Base-by-base conservation (phyloP, 2,113 vertebrate species). In the Thalassarche chlororhynchos region DNA sequence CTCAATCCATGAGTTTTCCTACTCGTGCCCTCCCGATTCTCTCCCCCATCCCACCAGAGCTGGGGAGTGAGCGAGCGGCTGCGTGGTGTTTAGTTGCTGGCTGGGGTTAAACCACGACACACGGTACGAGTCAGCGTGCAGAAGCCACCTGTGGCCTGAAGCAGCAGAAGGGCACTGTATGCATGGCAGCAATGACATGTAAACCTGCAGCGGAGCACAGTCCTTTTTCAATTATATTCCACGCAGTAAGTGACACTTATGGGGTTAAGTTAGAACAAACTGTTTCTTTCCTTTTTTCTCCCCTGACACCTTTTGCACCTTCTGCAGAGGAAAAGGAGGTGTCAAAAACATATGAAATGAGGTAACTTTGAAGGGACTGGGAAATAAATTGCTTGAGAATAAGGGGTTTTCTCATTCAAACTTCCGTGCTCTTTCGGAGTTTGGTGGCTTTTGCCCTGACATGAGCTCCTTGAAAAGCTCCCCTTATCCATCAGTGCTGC, bases 401-500 rank as follows among this genome's bases (percentile, higher is more conserved):
- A 61, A 84, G 36, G 54, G 58, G 31, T 23, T 84, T 95, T 86
- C n/a, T 74, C 4, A 3, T 58, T 77, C 71, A 81, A 40, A 51
- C 13, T 58, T 38, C 31, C 8, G 12, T 2, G 6, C 34, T 77
- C 5, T 14, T 47, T 21, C 0, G 1, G 74, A 31, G 9, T 62
- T 77, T 58, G 17, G 34, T 72, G 58, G 31, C 18, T 93, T 81
- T 75, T 83, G 49, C 8, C 42, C 42, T 8, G 12, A 16, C 0
- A 1, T 13, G 42, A 44, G 36, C 21, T 44, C 40, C 34, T 76
- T 3, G 2, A 65, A 38, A 36, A 69, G 17, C 29, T 90, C 20
- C 25, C 1, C 0, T 20, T n/a, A 21, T 32, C 44, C 1, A 0
- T 11, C 3, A 2, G 46, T 7, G 6, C 0, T 2, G 42, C 19